Evolutionary conservation across 2,113 vertebrate species (phyloP).

Genomic region (Ammodytes marinus): DNA sequence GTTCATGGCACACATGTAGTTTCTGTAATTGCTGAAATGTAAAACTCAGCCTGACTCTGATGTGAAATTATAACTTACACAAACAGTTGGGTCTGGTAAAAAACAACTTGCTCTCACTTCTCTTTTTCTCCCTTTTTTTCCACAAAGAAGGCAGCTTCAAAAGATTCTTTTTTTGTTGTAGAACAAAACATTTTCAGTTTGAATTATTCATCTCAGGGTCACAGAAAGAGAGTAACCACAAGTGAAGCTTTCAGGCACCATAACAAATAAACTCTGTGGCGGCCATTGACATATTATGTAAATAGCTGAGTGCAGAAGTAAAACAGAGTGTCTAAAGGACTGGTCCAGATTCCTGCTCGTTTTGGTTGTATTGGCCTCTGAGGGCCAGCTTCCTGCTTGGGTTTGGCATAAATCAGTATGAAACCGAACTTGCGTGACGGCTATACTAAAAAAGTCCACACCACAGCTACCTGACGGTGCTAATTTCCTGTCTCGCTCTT

Average conservation of each 20-base stretch:
- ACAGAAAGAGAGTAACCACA: slow-evolving; percentile 76
- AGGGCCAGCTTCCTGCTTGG: slow-evolving; percentile 71
- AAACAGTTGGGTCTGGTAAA: slow-evolving; percentile 78
- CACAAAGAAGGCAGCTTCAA: slow-evolving; percentile 57
- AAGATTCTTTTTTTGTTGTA: slow-evolving; percentile 52
- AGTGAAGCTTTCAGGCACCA: slow-evolving; percentile 76
- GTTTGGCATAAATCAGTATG: slow-evolving; percentile 74
- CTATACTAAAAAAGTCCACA: slow-evolving; percentile 57
- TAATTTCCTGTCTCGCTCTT: slow-evolving; percentile 73
- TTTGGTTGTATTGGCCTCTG: slow-evolving; percentile 64
- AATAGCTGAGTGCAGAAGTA: slow-evolving; percentile 73
- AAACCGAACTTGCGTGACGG: slow-evolving; percentile 58
- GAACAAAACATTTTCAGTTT: slow-evolving; percentile 77
- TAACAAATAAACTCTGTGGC: slow-evolving; percentile 78
- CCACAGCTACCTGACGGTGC: slow-evolving; percentile 69
- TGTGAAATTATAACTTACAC: slow-evolving; percentile 83
- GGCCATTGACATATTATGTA: slow-evolving; percentile 79
- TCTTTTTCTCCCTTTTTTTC: slow-evolving; percentile 57
- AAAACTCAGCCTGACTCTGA: slow-evolving; percentile 78
- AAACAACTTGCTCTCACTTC: slow-evolving; percentile 71
- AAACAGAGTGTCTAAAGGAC: slow-evolving; percentile 66
- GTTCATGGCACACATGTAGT: slow-evolving; percentile 81
- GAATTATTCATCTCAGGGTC: slow-evolving; percentile 75
- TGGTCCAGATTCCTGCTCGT: slow-evolving; percentile 68
- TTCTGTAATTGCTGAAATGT: slow-evolving; percentile 84